Evolutionary conservation across 2,888 invertebrate genomes (phyloP).

Genomic region (Molanna angustata): DNA sequence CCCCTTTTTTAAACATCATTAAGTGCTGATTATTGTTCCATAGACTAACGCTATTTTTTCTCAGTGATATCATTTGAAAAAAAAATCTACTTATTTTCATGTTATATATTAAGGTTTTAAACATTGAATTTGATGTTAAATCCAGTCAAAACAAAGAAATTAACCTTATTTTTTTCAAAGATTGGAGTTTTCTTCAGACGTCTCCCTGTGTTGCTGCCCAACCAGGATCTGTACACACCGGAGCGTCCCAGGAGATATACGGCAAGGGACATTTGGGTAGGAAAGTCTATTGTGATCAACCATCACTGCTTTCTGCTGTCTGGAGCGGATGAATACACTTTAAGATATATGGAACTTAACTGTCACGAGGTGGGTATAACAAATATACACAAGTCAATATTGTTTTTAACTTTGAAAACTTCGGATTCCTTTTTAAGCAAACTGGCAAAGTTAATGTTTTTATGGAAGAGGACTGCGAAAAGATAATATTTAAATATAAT

Average conservation of each 20-base stretch:
- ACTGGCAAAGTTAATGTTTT: too few species aligned
- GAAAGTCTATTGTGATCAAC: slow-evolving; percentile 73
- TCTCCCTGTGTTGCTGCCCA: slow-evolving; percentile 67
- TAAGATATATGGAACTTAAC: slow-evolving; percentile 83
- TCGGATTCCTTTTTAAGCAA: too few species aligned
- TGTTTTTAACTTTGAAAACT: not conserved
- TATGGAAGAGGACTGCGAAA: too few species aligned
- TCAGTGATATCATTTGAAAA: too few species aligned
- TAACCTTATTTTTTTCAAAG: not conserved
- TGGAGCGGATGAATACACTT: slow-evolving; percentile 82
- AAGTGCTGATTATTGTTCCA: too few species aligned
- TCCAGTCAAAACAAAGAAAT: not conserved
- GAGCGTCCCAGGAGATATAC: slow-evolving; percentile 73
- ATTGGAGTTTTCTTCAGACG: slow-evolving; percentile 58
- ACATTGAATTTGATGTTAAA: too few species aligned
- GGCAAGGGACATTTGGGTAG: slow-evolving; percentile 81
- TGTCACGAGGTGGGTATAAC: slow-evolving; percentile 58
- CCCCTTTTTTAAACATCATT: too few species aligned
- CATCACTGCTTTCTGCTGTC: slow-evolving; percentile 75
- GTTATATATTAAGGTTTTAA: too few species aligned
- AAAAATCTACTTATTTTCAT: too few species aligned
- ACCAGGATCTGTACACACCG: slow-evolving; percentile 67
- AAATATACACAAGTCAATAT: too few species aligned
- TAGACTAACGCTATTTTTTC: too few species aligned
- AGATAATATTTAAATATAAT: too few species aligned